Percentiles rank a stretch among this genome's conserved stretches.
These are phyloP conservation scores for Tachysurus vachellii DNA, from an alignment of 2,113 vertebrate species.

Conservation along the genomic window DNA sequence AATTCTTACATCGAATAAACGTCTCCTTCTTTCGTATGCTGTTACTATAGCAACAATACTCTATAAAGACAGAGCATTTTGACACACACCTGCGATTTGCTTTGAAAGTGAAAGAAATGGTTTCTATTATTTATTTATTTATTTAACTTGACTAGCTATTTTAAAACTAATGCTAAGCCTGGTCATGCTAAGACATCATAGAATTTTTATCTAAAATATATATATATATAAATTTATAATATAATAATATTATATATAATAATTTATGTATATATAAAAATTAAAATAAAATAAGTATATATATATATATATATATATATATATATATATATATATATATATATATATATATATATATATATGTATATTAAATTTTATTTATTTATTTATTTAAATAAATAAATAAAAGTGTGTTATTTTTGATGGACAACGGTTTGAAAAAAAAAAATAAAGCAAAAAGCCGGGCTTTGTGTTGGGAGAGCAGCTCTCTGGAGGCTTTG, in stretches of 20 bases:
- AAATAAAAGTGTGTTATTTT: slow-evolving; percentile 18
- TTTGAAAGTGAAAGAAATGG: neutral
- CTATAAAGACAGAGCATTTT: neutral
- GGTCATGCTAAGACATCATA: too few species aligned
- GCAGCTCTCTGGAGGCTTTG: slow-evolving; percentile 39
- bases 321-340: too few species aligned
- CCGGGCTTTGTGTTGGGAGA: slow-evolving; percentile 33
- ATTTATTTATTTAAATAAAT: neutral
- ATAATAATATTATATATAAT: too few species aligned
- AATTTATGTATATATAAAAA: too few species aligned
- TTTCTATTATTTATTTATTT: neutral
- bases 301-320: too few species aligned
- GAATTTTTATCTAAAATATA: too few species aligned
- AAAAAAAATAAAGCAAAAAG: too few species aligned
- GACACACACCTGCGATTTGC: too few species aligned
- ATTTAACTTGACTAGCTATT: neutral
- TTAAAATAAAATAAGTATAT: too few species aligned
- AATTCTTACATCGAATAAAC: neutral
- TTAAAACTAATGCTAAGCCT: neutral
- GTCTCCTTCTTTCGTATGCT: neutral
- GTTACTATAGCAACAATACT: neutral
- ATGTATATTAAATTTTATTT: too few species aligned
- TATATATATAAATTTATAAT: too few species aligned
- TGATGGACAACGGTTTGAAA: slow-evolving; percentile 32
- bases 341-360: too few species aligned